Percentiles rank a stretch among this genome's conserved stretches.
Conservation (phyloP, 37 sponge, comb jelly and placozoan genomes). For the Hormiphora californensis region DNA sequence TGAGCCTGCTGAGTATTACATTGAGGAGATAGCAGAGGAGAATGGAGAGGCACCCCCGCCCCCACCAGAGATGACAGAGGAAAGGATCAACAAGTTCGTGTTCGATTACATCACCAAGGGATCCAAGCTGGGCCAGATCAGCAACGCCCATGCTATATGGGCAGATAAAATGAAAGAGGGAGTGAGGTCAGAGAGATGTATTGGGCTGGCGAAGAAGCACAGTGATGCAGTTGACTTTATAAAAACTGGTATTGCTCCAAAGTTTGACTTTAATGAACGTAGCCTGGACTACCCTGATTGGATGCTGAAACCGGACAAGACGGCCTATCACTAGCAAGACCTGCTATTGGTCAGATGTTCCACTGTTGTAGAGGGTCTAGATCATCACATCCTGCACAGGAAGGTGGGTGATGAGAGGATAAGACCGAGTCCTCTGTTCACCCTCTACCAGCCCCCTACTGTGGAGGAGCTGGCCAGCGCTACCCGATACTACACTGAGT, state of each 20-base stretch:
- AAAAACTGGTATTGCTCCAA: constrained; percentile 34
- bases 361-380: constrained; percentile 31
- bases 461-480: constrained; percentile 30
- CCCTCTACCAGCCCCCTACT: not conserved
- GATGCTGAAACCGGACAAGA: constrained; percentile 52
- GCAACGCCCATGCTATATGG: constrained; percentile 58
- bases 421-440: not conserved
- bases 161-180: constrained; percentile 37
- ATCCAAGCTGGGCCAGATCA: constrained; percentile 55
- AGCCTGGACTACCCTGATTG: constrained; percentile 36
- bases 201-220: constrained; percentile 5
- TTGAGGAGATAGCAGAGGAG: not conserved
- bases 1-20: constrained; percentile 53
- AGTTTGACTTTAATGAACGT: constrained; percentile 5
- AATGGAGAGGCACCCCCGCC: not conserved
- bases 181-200: not conserved
- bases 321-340: constrained; percentile 28
- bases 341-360: constrained; percentile 49
- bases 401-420: not conserved
- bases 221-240: constrained; percentile 54
- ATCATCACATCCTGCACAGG: not conserved
- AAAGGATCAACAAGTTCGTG: constrained; percentile 39
- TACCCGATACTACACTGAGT: not conserved
- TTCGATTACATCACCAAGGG: constrained; percentile 57
- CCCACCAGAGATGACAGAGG: not conserved